These are phyloP conservation scores for Neodiprion virginianus DNA, from an alignment of 1,140 invertebrate genomes.

Conservation along the genomic window DNA sequence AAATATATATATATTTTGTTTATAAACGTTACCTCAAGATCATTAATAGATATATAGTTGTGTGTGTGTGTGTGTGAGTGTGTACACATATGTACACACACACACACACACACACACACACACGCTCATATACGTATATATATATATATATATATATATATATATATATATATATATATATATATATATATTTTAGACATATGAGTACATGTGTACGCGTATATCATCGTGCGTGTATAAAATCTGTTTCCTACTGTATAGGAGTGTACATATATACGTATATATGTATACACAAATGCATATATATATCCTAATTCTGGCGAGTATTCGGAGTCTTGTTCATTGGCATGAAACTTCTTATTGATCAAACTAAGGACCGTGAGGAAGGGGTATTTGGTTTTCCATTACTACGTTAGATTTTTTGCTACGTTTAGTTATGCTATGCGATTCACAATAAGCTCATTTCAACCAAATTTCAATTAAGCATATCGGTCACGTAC, in stretches of 20 bases:
- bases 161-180: constrained; percentile 39
- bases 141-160: constrained; percentile 43
- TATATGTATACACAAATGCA: too few species aligned
- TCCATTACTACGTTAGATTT: constrained; percentile 33
- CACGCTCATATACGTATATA: constrained; percentile 40
- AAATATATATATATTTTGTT: constrained; percentile 32
- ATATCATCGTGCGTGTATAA: constrained; percentile 30
- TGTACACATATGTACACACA: constrained; percentile 17
- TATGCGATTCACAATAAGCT: constrained; percentile 14
- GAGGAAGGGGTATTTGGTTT: constrained; percentile 28
- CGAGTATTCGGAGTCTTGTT: constrained; percentile 36
- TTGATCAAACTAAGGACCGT: constrained; percentile 29
- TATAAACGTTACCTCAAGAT: neutral
- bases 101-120: constrained; percentile 33
- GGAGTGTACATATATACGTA: neutral
- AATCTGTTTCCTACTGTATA: constrained; percentile 38
- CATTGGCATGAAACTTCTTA: constrained; percentile 34
- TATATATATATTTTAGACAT: constrained; percentile 40
- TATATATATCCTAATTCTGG: constrained; percentile 6
- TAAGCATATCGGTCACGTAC: constrained; percentile 3
- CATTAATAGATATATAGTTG: neutral
- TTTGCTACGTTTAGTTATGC: neutral
- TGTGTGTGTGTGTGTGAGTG: neutral
- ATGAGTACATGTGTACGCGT: constrained; percentile 24
- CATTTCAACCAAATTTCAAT: neutral